Percentiles rank a stretch among this genome's conserved stretches.
Evolutionary conservation across 2,797 vertebrate species (phyloP).

Genomic region (Remorina albescens): DNA sequence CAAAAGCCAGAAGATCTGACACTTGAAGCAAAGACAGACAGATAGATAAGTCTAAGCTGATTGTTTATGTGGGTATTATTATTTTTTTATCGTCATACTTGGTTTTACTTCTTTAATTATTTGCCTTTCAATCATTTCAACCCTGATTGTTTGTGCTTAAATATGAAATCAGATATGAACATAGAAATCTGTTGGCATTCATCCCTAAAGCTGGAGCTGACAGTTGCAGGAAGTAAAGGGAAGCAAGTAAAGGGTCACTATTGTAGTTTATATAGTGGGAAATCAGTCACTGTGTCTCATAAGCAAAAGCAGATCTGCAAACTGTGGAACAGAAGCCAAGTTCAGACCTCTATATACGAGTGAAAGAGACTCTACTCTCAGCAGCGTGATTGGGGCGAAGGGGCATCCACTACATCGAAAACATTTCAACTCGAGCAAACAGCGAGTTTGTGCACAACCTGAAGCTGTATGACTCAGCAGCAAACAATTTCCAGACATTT

Average conservation of each 20-base stretch:
- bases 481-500: background rate
- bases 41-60: too few species aligned
- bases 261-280: too few species aligned
- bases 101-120: too few species aligned
- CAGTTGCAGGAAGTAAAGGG: background rate
- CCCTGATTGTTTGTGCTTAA: too few species aligned
- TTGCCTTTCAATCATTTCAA: too few species aligned
- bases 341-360: background rate
- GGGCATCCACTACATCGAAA: background rate
- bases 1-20: background rate
- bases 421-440: slow-evolving; percentile 15
- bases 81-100: too few species aligned
- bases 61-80: too few species aligned
- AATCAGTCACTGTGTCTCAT: background rate
- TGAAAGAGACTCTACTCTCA: background rate
- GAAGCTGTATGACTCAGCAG: background rate
- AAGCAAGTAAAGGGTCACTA: too few species aligned
- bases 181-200: too few species aligned
- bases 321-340: background rate
- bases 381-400: background rate
- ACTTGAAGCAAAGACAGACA: background rate
- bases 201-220: background rate
- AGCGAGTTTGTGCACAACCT: background rate
- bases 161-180: too few species aligned
- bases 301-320: background rate